Percentiles rank a stretch among this genome's conserved stretches.
Evolutionary conservation across 2,113 vertebrate genomes (phyloP).

Genomic region (Phycodurus eques): DNA sequence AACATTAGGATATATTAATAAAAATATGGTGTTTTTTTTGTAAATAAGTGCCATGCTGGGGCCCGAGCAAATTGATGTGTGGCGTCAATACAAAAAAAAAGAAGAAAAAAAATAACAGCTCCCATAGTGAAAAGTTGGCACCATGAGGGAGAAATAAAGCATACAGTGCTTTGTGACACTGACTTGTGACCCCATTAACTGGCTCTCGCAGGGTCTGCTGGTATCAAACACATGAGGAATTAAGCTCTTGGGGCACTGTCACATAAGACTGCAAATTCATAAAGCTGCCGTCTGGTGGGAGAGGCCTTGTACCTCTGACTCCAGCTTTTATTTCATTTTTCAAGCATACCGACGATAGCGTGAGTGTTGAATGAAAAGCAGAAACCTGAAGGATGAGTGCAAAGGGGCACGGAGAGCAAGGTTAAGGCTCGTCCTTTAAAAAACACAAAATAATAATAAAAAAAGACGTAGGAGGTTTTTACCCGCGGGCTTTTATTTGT

Average conservation of each 20-base stretch:
- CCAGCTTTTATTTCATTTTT: conserved; percentile 25
- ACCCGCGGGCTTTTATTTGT: not conserved
- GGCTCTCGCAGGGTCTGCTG: conserved; percentile 38
- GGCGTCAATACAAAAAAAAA: conserved; percentile 5
- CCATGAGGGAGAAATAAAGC: conserved; percentile 36
- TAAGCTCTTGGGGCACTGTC: conserved; percentile 40
- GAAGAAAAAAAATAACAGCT: conserved; percentile 38
- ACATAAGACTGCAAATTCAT: conserved; percentile 58
- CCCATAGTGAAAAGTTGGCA: conserved; percentile 18
- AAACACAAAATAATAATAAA: conserved; percentile 5
- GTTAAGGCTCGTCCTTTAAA: conserved; percentile 15
- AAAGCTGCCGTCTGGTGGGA: conserved; percentile 43
- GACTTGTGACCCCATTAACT: conserved; percentile 57
- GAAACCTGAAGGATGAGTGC: not conserved
- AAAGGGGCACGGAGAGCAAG: not conserved
- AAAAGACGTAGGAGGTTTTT: conserved; percentile 7
- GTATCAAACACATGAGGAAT: conserved; percentile 42
- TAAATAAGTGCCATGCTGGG: not conserved
- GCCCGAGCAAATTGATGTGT: conserved; percentile 30
- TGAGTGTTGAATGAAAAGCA: conserved; percentile 13
- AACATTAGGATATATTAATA: too few relatives aligned
- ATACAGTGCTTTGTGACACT: conserved; percentile 28
- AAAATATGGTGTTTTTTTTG: too few relatives aligned
- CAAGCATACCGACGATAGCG: not conserved
- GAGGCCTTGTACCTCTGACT: conserved; percentile 44